phyloP scores from a whole-genome alignment of 2,113 vertebrate genomes.

The Hippocampus barbouri region DNA sequence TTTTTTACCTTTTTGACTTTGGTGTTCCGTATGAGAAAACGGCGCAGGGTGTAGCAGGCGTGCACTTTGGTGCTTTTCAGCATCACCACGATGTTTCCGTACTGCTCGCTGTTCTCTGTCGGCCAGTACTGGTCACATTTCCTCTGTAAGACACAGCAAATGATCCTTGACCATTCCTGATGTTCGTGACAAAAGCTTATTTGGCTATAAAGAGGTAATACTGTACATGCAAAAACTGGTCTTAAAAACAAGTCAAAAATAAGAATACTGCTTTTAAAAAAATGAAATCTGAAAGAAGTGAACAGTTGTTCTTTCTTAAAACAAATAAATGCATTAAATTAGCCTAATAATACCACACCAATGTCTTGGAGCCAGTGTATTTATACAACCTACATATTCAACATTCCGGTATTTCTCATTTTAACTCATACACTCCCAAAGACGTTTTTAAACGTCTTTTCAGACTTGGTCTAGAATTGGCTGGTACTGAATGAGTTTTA shows the following conservation, averaged over 20 bases:
- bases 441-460: too few species aligned
- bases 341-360: too few species aligned
- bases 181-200: not conserved
- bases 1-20: slow-evolving; percentile 89
- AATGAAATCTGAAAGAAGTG: too few species aligned
- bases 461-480: too few species aligned
- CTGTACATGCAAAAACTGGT: not conserved
- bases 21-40: slow-evolving; percentile 87
- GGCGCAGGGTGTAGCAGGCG: slow-evolving; percentile 92
- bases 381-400: too few species aligned
- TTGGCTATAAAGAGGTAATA: not conserved
- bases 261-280: too few species aligned
- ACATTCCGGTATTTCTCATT: too few species aligned
- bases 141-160: slow-evolving; percentile 71
- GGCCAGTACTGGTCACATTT: slow-evolving; percentile 99
- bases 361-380: too few species aligned
- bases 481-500: too few species aligned
- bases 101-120: slow-evolving; percentile 91
- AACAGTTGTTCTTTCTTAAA: not conserved
- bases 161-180: not conserved
- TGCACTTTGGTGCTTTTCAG: slow-evolving; percentile 92
- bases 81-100: slow-evolving; percentile 91
- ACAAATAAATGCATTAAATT: too few species aligned
- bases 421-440: too few species aligned
- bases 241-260: too few species aligned